Percentiles rank a stretch among this genome's conserved stretches.
Conservation (phyloP, 2,888 invertebrate species). For the Lithophane leautieri region DNA sequence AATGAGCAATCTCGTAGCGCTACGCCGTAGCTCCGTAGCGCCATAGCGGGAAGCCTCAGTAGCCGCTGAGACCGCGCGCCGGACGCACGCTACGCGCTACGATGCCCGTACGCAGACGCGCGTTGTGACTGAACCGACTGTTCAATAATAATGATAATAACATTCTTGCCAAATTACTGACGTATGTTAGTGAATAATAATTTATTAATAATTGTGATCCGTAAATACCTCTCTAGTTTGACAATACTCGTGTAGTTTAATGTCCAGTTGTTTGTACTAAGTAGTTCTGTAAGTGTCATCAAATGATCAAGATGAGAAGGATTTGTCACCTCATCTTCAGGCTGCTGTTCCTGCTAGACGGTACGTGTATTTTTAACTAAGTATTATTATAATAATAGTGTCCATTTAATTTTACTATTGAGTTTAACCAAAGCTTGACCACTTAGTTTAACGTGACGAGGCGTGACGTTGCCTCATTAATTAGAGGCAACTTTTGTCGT, state of each 20-base stretch:
- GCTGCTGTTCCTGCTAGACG: conserved; percentile 85
- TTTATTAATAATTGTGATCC: conserved; percentile 56
- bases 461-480: conserved; percentile 12
- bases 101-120: conserved; percentile 46
- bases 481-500: conserved; percentile 16
- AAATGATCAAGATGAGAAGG: conserved; percentile 85
- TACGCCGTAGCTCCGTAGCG: conserved; percentile 55
- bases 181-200: conserved; percentile 56
- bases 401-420: conserved; percentile 10
- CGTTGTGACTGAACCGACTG: conserved; percentile 14
- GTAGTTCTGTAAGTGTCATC: conserved; percentile 64
- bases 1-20: conserved; percentile 80
- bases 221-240: conserved; percentile 58
- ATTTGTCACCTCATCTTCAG: conserved; percentile 86
- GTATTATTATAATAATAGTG: no score
- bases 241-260: conserved; percentile 63
- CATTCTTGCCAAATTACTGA: conserved; percentile 30
- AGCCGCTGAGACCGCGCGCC: conserved; percentile 64
- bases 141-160: conserved; percentile 14
- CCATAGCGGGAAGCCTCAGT: conserved; percentile 59
- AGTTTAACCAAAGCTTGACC: background rate
- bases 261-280: conserved; percentile 46
- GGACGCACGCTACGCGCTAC: conserved; percentile 66
- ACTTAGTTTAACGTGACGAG: conserved; percentile 4
- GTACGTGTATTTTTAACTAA: conserved; percentile 71